A percentile compares a stretch with the other conserved stretches of the same genome.
phyloP scores from a whole-genome alignment of 2,113 vertebrate genomes.

The Himantopus leucocephalus region DNA sequence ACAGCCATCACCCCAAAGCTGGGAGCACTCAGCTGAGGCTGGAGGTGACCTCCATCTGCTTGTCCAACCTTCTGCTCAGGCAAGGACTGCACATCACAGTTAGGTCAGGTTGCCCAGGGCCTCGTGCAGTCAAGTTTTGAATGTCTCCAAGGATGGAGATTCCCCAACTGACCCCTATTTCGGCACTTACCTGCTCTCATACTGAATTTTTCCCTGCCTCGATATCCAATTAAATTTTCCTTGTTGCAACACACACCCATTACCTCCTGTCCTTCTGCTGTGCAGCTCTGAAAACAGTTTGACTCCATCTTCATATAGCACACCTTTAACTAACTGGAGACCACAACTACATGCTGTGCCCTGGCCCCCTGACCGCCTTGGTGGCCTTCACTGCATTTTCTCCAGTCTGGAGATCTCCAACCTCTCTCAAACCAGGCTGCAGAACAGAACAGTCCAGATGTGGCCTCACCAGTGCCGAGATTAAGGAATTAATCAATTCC shows the following conservation, averaged over 20 bases:
- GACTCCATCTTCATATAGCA: background rate
- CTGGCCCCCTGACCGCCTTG: background rate
- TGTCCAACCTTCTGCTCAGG: background rate
- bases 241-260: background rate
- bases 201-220: background rate
- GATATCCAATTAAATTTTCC: background rate
- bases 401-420: background rate
- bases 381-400: background rate
- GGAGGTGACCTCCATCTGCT: background rate
- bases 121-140: background rate
- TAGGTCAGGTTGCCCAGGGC: background rate
- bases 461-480: background rate
- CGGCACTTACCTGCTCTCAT: accelerated
- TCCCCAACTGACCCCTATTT: background rate
- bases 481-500: background rate
- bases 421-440: background rate
- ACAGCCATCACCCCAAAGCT: background rate
- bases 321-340: background rate
- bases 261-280: background rate
- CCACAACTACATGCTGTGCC: background rate
- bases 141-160: background rate
- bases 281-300: background rate
- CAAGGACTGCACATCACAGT: background rate
- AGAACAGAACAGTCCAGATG: background rate
- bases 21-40: background rate